These are phyloP conservation scores for Nasonovia ribisnigri DNA, from an alignment of 2,888 invertebrate species.

Conservation along the genomic window DNA sequence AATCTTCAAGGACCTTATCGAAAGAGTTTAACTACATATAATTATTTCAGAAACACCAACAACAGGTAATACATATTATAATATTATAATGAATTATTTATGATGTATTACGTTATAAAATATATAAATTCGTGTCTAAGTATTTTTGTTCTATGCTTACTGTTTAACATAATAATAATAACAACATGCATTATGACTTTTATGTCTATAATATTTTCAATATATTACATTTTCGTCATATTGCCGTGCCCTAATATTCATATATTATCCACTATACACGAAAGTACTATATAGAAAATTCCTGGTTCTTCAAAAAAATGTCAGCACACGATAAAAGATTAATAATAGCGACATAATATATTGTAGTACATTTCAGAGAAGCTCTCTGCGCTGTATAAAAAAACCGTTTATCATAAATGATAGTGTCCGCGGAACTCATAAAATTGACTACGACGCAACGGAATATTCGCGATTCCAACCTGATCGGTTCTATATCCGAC, in stretches of 20 bases:
- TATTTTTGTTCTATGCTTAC: neutral
- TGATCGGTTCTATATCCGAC: neutral
- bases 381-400: neutral
- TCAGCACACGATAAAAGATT: neutral
- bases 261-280: neutral
- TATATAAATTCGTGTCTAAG: neutral
- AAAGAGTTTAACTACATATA: neutral
- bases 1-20: neutral
- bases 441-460: neutral
- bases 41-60: neutral
- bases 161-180: neutral
- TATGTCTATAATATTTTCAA: neutral
- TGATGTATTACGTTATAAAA: neutral
- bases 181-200: neutral
- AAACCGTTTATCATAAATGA: constrained; percentile 28
- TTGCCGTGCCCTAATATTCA: neutral
- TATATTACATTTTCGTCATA: neutral
- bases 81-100: neutral
- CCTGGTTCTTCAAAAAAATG: neutral
- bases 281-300: neutral
- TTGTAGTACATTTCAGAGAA: neutral
- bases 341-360: neutral
- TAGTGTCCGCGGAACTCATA: neutral
- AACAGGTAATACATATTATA: neutral
- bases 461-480: neutral